Base-by-base conservation (phyloP, 2,797 vertebrate species). In the Spea hammondii region DNA sequence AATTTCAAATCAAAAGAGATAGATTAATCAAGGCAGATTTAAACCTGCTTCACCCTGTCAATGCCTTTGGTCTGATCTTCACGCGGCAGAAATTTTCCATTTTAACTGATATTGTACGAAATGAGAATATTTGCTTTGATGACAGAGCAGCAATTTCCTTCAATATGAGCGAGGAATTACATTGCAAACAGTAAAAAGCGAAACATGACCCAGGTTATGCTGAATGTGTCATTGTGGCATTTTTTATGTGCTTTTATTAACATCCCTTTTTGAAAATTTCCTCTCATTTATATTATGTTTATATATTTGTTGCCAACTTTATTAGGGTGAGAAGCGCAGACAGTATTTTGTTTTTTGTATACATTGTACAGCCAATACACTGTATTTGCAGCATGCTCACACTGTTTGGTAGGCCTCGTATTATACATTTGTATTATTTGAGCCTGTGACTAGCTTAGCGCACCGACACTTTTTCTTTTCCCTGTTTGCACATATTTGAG, bases 11-110 rank as follows among this genome's bases (percentile, higher is more conserved):
- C 88, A 90, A 71, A 90, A 86, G 88, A 90, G 88, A 94, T 91
- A 87, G 89, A 92, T 92, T 94, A 91, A 93, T 94, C 87, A 90
- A 91, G 83, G 86, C 71, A 88, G 88, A 88, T 88, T 90, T 91
- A 85, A 90, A 87, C 86, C 87, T 80, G 81, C 84, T 90, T 85
- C 85, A 86, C 83, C 84, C 76, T 84, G 72, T 84, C 84, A 78
- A 72, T 87, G 85, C 88, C 87, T 90, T 85, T 90, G 84, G 85
- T 86, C 83, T 88, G 85, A 92, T 93, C 89, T 92, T 94, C 91
- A 90, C 62, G 60, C 85, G 84, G 67, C 85, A 88, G 76, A 86
- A 89, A 87, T 88, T 89, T 90, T 86, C 87, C n/a, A 78, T 88
- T 90, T 91, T 88, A 89, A 87, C 87, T 85, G 84, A 82, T 84